These are phyloP conservation scores for Sialis lutaria DNA, from an alignment of 2,888 invertebrate species.

Conservation along the genomic window DNA sequence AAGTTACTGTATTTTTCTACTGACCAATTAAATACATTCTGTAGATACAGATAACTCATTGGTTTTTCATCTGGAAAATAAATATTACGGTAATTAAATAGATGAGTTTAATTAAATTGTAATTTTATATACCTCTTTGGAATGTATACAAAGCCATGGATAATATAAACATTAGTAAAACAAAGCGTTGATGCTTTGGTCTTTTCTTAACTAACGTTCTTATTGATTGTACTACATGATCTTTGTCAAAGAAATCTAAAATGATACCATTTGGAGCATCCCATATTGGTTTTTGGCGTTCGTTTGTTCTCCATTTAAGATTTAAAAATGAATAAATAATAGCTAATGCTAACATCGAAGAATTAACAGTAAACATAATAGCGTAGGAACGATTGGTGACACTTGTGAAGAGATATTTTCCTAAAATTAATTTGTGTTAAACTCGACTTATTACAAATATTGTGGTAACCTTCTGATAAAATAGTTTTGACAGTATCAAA, in stretches of 20 bases:
- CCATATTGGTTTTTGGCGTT: slow-evolving; percentile 40
- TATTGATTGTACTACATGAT: slow-evolving; percentile 45
- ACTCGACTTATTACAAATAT: no score
- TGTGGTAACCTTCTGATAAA: no score
- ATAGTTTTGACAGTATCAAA: no score
- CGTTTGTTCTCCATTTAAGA: slow-evolving; percentile 52
- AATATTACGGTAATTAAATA: neutral
- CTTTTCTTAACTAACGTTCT: slow-evolving; percentile 42
- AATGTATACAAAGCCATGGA: slow-evolving; percentile 68
- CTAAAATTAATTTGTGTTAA: slow-evolving; percentile 20
- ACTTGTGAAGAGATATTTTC: slow-evolving; percentile 42
- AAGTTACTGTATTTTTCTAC: slow-evolving; percentile 51
- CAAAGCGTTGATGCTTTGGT: slow-evolving; percentile 35
- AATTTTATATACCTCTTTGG: slow-evolving; percentile 38
- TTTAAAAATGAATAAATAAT: slow-evolving; percentile 45
- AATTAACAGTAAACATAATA: slow-evolving; percentile 56
- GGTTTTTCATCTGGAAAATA: slow-evolving; percentile 49
- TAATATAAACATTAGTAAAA: slow-evolving; percentile 48
- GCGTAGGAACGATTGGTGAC: slow-evolving; percentile 47
- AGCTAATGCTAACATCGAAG: slow-evolving; percentile 37
- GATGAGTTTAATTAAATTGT: neutral
- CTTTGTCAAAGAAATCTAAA: slow-evolving; percentile 52
- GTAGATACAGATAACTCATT: slow-evolving; percentile 58
- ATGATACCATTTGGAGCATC: slow-evolving; percentile 34
- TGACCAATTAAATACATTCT: slow-evolving; percentile 54